Evolutionary conservation across 92 coral and sea anemone species (phyloP).

Genomic region (Nematostella vectensis): DNA sequence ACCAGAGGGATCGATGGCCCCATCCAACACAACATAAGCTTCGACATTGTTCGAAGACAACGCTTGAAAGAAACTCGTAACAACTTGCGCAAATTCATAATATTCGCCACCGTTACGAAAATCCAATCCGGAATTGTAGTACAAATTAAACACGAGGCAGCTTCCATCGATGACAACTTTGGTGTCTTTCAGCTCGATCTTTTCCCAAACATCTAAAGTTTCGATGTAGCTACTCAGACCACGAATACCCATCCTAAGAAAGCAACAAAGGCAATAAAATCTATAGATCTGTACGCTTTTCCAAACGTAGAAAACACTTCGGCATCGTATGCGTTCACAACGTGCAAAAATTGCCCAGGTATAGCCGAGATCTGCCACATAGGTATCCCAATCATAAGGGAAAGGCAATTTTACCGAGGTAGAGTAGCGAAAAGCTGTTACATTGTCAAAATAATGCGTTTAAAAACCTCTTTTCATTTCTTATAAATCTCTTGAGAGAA

Average conservation of each 20-base stretch:
- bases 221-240: constrained; percentile 58
- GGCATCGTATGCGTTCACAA: too few species aligned
- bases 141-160: constrained; percentile 42
- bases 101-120: constrained; percentile 78
- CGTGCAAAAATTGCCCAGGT: too few species aligned
- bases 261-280: too few species aligned
- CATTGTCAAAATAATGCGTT: too few species aligned
- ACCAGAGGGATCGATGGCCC: constrained; percentile 49
- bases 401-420: too few species aligned
- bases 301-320: too few species aligned
- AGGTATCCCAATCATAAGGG: too few species aligned
- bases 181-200: constrained; percentile 40
- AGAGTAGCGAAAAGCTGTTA: too few species aligned
- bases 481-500: too few species aligned
- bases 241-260: constrained; percentile 78
- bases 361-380: too few species aligned
- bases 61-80: constrained; percentile 48
- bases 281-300: too few species aligned
- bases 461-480: too few species aligned
- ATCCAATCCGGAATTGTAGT: constrained; percentile 32
- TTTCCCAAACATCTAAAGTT: constrained; percentile 42
- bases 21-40: constrained; percentile 72
- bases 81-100: constrained; percentile 35
- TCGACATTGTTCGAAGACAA: constrained; percentile 35
- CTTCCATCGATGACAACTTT: constrained; percentile 72